Evolutionary conservation across 2,113 vertebrate species (phyloP).

Genomic region (Odocoileus hemionus): DNA sequence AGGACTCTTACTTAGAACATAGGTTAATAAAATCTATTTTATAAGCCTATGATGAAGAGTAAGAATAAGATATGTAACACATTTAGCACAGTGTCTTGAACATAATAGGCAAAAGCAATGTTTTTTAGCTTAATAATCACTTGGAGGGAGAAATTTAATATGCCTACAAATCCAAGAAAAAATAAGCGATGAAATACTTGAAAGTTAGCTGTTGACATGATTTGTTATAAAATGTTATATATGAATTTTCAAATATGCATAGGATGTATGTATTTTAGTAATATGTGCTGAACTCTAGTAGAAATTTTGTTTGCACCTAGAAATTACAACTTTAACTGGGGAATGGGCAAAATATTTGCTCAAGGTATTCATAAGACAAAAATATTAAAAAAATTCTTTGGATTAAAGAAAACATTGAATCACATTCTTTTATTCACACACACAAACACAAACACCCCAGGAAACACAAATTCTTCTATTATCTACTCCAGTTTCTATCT

Average conservation of each 20-base stretch:
- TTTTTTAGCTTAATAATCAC: not conserved
- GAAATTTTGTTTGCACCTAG: not conserved
- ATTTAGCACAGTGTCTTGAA: not conserved
- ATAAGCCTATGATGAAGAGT: not conserved
- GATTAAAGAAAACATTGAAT: not conserved
- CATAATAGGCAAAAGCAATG: not conserved
- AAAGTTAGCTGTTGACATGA: not conserved
- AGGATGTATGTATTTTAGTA: not conserved
- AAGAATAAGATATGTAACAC: not conserved
- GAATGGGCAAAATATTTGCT: not conserved
- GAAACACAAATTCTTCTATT: not conserved
- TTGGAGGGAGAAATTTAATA: not conserved
- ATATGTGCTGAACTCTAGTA: not conserved
- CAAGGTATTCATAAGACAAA: not conserved
- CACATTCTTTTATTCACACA: not conserved
- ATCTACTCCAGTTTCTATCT: not conserved
- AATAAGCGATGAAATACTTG: not conserved
- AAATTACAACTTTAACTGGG: not conserved
- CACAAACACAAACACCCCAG: not conserved
- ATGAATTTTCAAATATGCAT: not conserved
- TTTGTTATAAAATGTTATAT: not conserved
- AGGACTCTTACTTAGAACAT: not conserved
- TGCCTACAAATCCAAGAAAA: not conserved
- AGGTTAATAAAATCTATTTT: not conserved
- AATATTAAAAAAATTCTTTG: not conserved